Conservation (phyloP, 2,113 vertebrate species). For the Pao palembangensis region DNA sequence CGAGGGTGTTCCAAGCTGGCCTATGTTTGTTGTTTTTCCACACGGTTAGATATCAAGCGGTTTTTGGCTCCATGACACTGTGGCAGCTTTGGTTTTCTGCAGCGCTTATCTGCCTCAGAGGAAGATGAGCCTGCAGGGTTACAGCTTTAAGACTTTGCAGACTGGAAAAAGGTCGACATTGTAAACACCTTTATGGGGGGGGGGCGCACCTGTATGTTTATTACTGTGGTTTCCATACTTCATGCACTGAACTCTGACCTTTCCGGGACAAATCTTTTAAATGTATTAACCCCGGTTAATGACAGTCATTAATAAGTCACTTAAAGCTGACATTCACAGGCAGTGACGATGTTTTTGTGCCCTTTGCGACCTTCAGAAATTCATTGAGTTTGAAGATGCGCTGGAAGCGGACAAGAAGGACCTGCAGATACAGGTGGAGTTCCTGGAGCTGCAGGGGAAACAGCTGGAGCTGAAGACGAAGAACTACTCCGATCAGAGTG, state of each 20-base stretch:
- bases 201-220: slow-evolving; percentile 12
- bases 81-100: slow-evolving; percentile 1
- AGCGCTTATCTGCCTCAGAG: slow-evolving; percentile 20
- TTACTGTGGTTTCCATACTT: not conserved
- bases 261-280: too few relatives aligned
- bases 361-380: slow-evolving; percentile 78
- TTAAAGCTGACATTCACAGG: too few relatives aligned
- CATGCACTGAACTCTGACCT: not conserved
- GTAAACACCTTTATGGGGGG: slow-evolving; percentile 50
- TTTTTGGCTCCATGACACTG: not conserved
- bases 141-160: slow-evolving; percentile 62
- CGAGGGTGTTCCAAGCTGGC: not conserved
- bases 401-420: slow-evolving; percentile 98
- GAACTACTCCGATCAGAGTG: slow-evolving; percentile 91
- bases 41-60: not conserved
- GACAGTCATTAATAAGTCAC: too few relatives aligned
- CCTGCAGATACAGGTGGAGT: slow-evolving; percentile 89
- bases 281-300: too few relatives aligned
- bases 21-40: not conserved
- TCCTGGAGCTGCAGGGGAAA: slow-evolving; percentile 90
- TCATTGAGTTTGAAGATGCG: slow-evolving; percentile 97
- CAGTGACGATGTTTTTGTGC: too few relatives aligned
- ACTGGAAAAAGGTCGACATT: slow-evolving; percentile 57
- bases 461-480: slow-evolving; percentile 94
- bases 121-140: slow-evolving; percentile 60